Evolutionary conservation across 2,797 vertebrate species (phyloP).

Genomic region (Dendrocincla tyrannina): DNA sequence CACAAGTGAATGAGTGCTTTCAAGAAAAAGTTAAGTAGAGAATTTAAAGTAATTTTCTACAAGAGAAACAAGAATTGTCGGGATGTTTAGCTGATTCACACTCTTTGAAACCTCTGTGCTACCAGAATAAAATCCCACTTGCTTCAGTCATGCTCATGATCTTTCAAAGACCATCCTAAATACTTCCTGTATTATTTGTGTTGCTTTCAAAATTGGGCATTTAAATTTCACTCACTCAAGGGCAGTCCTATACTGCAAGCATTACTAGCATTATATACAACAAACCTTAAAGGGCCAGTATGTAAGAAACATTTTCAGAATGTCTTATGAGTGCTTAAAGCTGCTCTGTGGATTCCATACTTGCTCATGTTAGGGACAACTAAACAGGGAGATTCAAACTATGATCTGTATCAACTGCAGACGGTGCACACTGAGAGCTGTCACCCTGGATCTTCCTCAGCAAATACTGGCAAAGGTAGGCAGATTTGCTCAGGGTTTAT

Average conservation of each 20-base stretch:
- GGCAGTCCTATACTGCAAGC: background rate
- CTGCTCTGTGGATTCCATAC: background rate
- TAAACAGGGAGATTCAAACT: background rate
- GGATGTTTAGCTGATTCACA: background rate
- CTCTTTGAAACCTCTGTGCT: background rate
- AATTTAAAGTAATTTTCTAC: background rate
- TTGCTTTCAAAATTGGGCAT: background rate
- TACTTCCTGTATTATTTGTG: background rate
- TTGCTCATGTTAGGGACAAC: background rate
- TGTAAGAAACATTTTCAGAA: background rate
- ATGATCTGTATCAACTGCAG: background rate
- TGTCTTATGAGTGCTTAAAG: fast-evolving
- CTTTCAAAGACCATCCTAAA: background rate
- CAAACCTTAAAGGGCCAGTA: background rate
- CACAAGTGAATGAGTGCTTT: background rate
- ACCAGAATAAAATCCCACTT: background rate
- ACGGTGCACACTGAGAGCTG: background rate
- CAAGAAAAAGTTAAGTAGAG: background rate
- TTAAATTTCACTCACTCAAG: background rate
- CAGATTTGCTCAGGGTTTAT: conserved; percentile 39
- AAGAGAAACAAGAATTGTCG: background rate
- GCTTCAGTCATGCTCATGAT: background rate
- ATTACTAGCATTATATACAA: background rate
- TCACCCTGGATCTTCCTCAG: background rate
- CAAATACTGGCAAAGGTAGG: background rate